Conservation (phyloP, 2,797 vertebrate species). For the Meriones psammophilus region DNA sequence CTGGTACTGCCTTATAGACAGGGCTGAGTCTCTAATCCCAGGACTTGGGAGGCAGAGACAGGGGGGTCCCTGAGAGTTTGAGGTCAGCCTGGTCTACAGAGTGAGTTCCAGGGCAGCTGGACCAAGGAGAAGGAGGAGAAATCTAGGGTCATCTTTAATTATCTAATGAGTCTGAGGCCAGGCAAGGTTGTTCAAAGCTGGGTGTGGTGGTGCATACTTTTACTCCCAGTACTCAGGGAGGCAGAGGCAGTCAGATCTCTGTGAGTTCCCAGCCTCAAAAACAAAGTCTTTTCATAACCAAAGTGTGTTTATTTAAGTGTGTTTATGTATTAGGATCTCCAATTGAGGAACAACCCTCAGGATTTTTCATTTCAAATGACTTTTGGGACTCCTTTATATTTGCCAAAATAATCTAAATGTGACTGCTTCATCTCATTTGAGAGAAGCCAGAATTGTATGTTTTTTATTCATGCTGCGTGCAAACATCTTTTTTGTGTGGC, state of each 20-base stretch:
- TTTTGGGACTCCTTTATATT: constrained; percentile 72
- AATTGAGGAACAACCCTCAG: not conserved
- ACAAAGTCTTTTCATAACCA: not conserved
- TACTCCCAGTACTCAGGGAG: too few species aligned
- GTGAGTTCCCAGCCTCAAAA: constrained; percentile 6
- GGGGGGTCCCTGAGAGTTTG: not conserved
- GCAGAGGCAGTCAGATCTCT: too few species aligned
- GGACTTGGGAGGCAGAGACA: not conserved
- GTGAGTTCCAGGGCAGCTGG: not conserved
- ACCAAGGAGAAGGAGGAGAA: not conserved
- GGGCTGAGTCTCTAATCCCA: not conserved
- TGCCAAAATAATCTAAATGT: constrained; percentile 67
- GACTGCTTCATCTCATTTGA: constrained; percentile 1
- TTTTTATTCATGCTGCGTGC: not conserved
- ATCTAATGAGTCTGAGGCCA: not conserved
- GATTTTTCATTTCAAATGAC: constrained; percentile 77
- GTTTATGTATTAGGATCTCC: constrained; percentile 68
- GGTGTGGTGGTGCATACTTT: too few species aligned
- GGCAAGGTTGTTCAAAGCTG: not conserved
- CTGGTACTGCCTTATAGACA: constrained; percentile 53
- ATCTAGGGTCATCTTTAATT: not conserved
- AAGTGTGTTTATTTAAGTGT: constrained; percentile 14
- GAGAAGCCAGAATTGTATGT: constrained; percentile 21
- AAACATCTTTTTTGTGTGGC: not conserved
- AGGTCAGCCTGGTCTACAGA: not conserved